Evolutionary conservation across 2,113 vertebrate species (phyloP), one percentile per base, ranked within the genome.

Genomic region (Uropsilus gracilis): DNA sequence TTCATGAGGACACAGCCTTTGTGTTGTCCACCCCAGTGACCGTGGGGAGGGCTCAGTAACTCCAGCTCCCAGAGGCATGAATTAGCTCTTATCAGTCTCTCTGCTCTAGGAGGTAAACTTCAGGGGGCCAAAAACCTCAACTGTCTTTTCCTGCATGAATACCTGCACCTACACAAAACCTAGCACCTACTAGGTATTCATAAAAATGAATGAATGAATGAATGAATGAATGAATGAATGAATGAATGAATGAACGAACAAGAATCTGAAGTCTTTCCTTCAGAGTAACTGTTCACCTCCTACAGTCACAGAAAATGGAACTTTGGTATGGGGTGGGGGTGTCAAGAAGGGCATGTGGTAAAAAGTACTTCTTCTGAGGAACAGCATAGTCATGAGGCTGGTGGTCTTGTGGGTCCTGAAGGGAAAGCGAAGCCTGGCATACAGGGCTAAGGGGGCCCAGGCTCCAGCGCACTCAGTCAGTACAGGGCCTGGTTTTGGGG

Each of bases 241-340:
- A 39, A 77, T 11, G 44, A 20, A 59, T 1, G 4, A 61, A 59
- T 28, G 37, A 44, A 64, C 26, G n/a, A 20, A 26, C 4, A 4
- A 28, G 32, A 86, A 37, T 7, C 0, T 32, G 34, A 64, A 66
- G 57, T 3, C 22, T 42, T 34, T 39, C 63, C 8, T 66, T 55
- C 34, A 5, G 20, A 30, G 61, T 57, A 28, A 69, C n/a, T 32
- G 8, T 24, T 50, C 28, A 3, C 3, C 42, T 66, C 59, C 68
- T 5, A 46, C 13, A 6, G 37, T 64, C 28, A 68, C 76, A 34
- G 22, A 68, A 57, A 57, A 48, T 61, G 28, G 39, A 34, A 9
- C 30, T 34, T 34, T n/a, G n/a, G n/a, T n/a, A n/a, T 5, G 6
- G 18, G 24, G 14, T 18, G 3, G 2, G 0, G 6, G 4, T n/a